Evolutionary conservation across 1,140 invertebrate species (phyloP), one percentile per base, ranked within the genome.

Genomic region (Cydia amplana): DNA sequence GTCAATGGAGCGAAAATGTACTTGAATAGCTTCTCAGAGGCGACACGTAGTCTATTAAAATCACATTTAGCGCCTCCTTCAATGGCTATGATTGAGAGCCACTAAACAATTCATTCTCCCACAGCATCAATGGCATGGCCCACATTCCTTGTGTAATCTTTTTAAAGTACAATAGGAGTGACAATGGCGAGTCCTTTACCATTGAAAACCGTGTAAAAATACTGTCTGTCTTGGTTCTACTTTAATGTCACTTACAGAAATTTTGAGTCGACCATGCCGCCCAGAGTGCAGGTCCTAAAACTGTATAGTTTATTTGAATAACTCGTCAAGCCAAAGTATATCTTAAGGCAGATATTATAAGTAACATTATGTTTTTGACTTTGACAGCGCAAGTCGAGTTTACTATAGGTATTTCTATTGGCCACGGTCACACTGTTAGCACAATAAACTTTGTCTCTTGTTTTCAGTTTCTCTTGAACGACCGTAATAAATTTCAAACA

Each of bases 11-110:
- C 83, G 85, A 84, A 88, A 87, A 85, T 84, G 78, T 83, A 88
- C 85, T 88, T 81, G 89, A 88, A 91, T 87, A 81, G 85, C 86
- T 89, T 85, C 80, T 86, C 46, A 70, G 79, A 86, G 88, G 90
- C 91, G 91, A 91, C 89, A 83, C 80, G 55, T 74, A 91, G 91
- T 93, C 91, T 93, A 91, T 93, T 93, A 91, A 93, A 93, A 85
- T 91, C 84, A 82, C 85, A 83, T 91, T 91, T 89, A 90, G 90
- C 91, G 87, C 87, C 87, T 82, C 75, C 79, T 80, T 88, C 85
- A 91, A 91, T 91, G 88, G 87, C 16, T 82, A 91, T 90, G 91
- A 91, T 91, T 91, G 91, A 93, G 88, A 77, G 90, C 82, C 80
- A 84, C 83, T 90, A 91, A 90, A 91, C 90, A 93, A 91, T 91